phyloP scores from a whole-genome alignment of 1,140 invertebrate genomes.

The Penaeus vannamei region DNA sequence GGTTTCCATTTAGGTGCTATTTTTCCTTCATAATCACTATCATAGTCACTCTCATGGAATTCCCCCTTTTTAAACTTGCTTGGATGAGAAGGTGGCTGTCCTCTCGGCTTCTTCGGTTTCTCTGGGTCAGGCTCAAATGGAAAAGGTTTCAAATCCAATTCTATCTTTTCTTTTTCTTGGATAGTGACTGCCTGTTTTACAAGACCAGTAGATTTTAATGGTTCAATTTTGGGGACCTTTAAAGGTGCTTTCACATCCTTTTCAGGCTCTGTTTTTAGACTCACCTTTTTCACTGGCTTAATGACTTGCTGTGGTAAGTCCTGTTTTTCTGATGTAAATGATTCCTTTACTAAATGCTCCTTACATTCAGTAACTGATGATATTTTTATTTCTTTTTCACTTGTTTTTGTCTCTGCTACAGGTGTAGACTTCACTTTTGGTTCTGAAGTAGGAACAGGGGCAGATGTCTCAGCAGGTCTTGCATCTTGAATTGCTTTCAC shows the following conservation, averaged over 20 bases:
- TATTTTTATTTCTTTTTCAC: too few species aligned
- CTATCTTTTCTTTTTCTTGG: slow-evolving; percentile 66
- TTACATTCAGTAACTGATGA: too few species aligned
- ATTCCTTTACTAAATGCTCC: too few species aligned
- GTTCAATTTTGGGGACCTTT: slow-evolving; percentile 46
- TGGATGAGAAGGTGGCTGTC: slow-evolving; percentile 75
- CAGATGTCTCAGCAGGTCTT: slow-evolving; percentile 17
- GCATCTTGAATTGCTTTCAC: slow-evolving; percentile 11
- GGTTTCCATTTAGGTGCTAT: slow-evolving; percentile 76
- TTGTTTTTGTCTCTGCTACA: too few species aligned
- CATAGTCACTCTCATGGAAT: slow-evolving; percentile 81
- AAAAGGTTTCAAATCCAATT: slow-evolving; percentile 72
- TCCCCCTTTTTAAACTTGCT: slow-evolving; percentile 80
- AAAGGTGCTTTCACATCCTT: not conserved
- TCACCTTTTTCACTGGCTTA: too few species aligned
- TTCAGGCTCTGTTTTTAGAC: too few species aligned
- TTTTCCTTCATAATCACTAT: slow-evolving; percentile 80
- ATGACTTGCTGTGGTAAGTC: too few species aligned
- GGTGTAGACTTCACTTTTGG: slow-evolving; percentile 11
- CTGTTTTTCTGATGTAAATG: too few species aligned
- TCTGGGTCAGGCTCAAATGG: slow-evolving; percentile 72
- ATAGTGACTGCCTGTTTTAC: slow-evolving; percentile 54
- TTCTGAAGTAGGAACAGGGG: not conserved
- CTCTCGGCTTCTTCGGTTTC: slow-evolving; percentile 60
- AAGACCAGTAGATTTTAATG: slow-evolving; percentile 61